These are phyloP conservation scores for Oryzias sinensis DNA, from an alignment of 2,797 vertebrate genomes.

Conservation along the genomic window DNA sequence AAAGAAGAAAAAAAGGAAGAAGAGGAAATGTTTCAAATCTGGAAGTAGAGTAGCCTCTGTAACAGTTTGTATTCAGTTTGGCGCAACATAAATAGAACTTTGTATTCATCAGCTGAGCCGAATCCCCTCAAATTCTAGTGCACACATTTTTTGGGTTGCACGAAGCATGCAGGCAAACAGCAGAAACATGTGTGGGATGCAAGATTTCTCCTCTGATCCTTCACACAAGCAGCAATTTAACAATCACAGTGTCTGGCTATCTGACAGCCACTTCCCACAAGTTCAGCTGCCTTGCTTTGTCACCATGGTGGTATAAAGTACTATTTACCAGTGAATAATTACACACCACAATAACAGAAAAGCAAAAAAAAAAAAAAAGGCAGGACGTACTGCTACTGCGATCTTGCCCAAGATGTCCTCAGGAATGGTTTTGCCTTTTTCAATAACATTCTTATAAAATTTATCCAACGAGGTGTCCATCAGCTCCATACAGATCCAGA, in stretches of 20 bases:
- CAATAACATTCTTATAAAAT: slow-evolving; percentile 97
- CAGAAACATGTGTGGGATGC: too few relatives aligned
- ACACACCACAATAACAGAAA: too few relatives aligned
- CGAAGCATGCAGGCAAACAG: too few relatives aligned
- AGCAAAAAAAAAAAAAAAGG: neutral
- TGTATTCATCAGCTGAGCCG: too few relatives aligned
- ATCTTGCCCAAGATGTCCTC: slow-evolving; percentile 99
- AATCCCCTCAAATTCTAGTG: too few relatives aligned
- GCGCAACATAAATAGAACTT: too few relatives aligned
- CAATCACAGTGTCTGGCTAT: neutral
- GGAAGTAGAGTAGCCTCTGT: neutral
- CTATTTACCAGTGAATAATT: too few relatives aligned
- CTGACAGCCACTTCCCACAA: neutral
- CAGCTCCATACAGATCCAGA: slow-evolving; percentile 99
- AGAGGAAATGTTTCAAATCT: neutral
- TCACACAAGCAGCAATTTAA: neutral
- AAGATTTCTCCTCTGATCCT: too few relatives aligned
- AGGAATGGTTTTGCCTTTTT: slow-evolving; percentile 91
- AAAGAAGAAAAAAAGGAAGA: slow-evolving; percentile 2
- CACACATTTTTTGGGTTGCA: too few relatives aligned
- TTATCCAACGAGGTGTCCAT: slow-evolving; percentile 99
- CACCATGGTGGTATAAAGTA: too few relatives aligned
- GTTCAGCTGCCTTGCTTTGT: too few relatives aligned
- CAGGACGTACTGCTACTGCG: slow-evolving; percentile 89
- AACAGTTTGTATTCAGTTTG: neutral